A percentile compares a stretch with the other conserved stretches of the same genome.
Conservation (phyloP, 2,888 invertebrate genomes). For the Drosophila diplacantha region DNA sequence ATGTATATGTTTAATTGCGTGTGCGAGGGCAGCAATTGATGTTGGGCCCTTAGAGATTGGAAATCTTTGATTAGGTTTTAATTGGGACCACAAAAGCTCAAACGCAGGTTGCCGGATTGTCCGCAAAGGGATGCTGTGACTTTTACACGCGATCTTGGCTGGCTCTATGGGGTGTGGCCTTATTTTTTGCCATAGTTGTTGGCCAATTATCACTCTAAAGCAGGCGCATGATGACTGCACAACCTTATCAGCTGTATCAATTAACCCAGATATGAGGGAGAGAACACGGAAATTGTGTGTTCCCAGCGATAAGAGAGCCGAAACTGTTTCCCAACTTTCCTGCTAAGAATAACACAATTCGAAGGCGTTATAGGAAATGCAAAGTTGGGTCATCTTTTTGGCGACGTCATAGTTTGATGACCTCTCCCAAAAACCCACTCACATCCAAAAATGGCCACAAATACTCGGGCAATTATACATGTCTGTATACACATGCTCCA, state of each 20-base stretch:
- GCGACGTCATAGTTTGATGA: slow-evolving; percentile 70
- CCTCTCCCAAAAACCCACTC: slow-evolving; percentile 43
- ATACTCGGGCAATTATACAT: slow-evolving; percentile 19
- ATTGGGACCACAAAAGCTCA: slow-evolving; percentile 8
- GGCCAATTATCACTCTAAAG: slow-evolving; percentile 2
- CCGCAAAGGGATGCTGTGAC: slow-evolving; percentile 24
- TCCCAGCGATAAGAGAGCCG: slow-evolving; percentile 40
- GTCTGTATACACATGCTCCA: slow-evolving; percentile 33
- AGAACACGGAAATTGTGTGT: slow-evolving; percentile 29
- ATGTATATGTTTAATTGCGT: slow-evolving; percentile 11
- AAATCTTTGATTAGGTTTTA: slow-evolving; percentile 25
- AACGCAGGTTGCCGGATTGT: slow-evolving; percentile 14
- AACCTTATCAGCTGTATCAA: slow-evolving; percentile 56
- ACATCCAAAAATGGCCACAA: slow-evolving; percentile 18
- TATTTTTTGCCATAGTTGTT: slow-evolving; percentile 7
- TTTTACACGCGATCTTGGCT: slow-evolving; percentile 13
- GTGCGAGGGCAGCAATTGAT: slow-evolving; percentile 4
- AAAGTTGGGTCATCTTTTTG: slow-evolving; percentile 33
- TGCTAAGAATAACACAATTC: neutral
- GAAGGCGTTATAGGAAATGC: slow-evolving; percentile 13
- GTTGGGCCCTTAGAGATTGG: slow-evolving; percentile 7
- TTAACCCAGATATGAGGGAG: slow-evolving; percentile 48
- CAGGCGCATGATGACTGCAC: slow-evolving; percentile 21
- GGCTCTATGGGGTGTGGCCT: slow-evolving; percentile 10
- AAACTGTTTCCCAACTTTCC: slow-evolving; percentile 2